phyloP scores from a whole-genome alignment of 2,797 vertebrate species.

The Schizothorax lantsangensis region DNA sequence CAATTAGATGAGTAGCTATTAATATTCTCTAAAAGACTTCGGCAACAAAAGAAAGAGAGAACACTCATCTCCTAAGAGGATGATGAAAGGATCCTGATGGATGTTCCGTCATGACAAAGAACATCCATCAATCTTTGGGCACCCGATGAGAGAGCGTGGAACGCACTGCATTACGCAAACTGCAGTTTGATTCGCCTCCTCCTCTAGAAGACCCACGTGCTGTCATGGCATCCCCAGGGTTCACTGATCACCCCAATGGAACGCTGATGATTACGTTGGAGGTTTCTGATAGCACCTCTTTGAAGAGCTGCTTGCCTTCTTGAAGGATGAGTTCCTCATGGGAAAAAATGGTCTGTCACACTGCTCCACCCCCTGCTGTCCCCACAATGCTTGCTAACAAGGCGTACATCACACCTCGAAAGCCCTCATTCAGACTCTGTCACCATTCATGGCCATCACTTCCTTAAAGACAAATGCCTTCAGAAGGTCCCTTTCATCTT shows the following conservation, averaged over 20 bases:
- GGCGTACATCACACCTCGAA: slow-evolving; percentile 83
- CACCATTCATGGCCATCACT: slow-evolving; percentile 87
- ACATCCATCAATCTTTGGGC: slow-evolving; percentile 73
- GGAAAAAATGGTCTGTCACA: slow-evolving; percentile 59
- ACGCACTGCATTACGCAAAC: slow-evolving; percentile 70
- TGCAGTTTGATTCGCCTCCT: slow-evolving; percentile 72
- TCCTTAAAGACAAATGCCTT: slow-evolving; percentile 89
- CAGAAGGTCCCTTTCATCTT: slow-evolving; percentile 87
- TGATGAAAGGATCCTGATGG: slow-evolving; percentile 64
- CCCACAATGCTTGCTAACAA: slow-evolving; percentile 81
- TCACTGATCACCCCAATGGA: slow-evolving; percentile 63
- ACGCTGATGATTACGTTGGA: slow-evolving; percentile 49
- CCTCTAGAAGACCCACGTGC: slow-evolving; percentile 64
- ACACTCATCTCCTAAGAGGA: slow-evolving; percentile 59
- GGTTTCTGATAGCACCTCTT: slow-evolving; percentile 54
- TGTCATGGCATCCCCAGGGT: slow-evolving; percentile 66
- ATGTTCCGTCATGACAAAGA: slow-evolving; percentile 63
- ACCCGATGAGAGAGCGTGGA: slow-evolving; percentile 65
- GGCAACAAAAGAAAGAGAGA: slow-evolving; percentile 53
- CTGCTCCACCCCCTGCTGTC: slow-evolving; percentile 73
- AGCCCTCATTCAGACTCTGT: slow-evolving; percentile 83
- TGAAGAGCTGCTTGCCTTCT: slow-evolving; percentile 51
- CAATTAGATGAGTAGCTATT: slow-evolving; percentile 69
- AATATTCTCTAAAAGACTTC: slow-evolving; percentile 58
- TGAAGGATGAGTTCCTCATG: slow-evolving; percentile 59